These are phyloP conservation scores for Drosophila siamana DNA, from an alignment of 2,888 invertebrate species.

Conservation along the genomic window DNA sequence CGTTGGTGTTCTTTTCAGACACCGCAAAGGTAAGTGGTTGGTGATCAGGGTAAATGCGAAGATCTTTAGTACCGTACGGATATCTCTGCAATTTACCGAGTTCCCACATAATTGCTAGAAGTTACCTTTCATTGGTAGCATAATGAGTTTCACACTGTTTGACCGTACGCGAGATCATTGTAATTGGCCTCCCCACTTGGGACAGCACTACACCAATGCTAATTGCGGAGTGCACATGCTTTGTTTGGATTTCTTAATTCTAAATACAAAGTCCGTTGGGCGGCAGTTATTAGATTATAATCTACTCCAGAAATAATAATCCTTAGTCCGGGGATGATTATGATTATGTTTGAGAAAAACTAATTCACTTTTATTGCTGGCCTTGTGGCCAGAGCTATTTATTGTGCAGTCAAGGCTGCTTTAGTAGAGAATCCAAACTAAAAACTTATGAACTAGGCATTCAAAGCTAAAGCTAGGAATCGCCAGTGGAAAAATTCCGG, in stretches of 20 bases:
- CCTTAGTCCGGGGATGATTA: no score
- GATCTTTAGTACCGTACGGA: not conserved
- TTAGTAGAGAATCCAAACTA: not conserved
- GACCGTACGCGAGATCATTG: not conserved
- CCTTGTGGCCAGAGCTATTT: not conserved
- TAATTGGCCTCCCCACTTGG: not conserved
- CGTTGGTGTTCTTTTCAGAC: not conserved
- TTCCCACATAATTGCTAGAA: not conserved
- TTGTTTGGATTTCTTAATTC: no score
- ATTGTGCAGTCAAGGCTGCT: not conserved
- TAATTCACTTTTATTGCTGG: no score
- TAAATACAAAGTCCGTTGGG: no score
- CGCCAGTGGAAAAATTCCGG: not conserved
- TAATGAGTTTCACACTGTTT: not conserved
- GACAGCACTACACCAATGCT: constrained; percentile 4
- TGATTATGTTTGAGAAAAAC: no score
- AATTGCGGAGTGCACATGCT: no score
- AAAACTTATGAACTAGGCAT: not conserved
- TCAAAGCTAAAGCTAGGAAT: not conserved
- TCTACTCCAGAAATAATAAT: no score
- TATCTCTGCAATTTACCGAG: not conserved
- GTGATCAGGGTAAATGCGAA: not conserved
- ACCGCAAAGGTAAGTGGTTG: not conserved
- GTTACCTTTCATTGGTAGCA: no score
- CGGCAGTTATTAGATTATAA: constrained; percentile 6